Base-by-base conservation (phyloP, 53 echinoderm and acorn worm species). In the Henricia sp. region DNA sequence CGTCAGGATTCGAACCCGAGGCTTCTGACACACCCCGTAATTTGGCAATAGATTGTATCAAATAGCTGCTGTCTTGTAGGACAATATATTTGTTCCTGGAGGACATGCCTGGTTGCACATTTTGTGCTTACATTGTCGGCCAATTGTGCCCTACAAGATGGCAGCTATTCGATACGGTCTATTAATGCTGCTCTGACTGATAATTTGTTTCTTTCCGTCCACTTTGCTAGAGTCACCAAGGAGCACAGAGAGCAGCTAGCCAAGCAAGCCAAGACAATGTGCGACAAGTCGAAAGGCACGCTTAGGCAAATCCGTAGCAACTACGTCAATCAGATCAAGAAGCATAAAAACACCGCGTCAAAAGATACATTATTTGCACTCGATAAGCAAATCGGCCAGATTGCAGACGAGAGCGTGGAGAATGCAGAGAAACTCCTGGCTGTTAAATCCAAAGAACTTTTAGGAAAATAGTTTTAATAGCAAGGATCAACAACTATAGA, bases 171-270 rank as follows among this genome's bases (percentile, higher is more conserved):
- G n/a, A n/a, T n/a, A n/a, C n/a, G n/a, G n/a, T n/a, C n/a, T n/a
- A n/a, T n/a, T n/a, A n/a, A n/a, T n/a, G n/a, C n/a, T n/a, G n/a
- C n/a, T n/a, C n/a, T n/a, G 8, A 68, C 17, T 33, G 29, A 36
- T 68, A 36, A 68, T 14, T 55, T 53, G 23, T 54, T 30, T 29
- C n/a, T n/a, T n/a, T 82, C 10, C 67, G 53, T 53, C 27, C 40
- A 10, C 36, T 25, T 86, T 78, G 2, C 86, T n/a, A 96, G 97
- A 86, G 93, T 96, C 0, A 96, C 94, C 11, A 94, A 92, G 46
- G 94, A 96, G 33, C 97, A 96, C 66, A 68, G 97, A 39, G 97
- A 94, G 73, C 86, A 83, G 21, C 92, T 96, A 43, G 92, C 90
- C 44, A 96, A 94, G 70, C 63, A 88, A 11, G 97, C 97, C 35